A percentile compares a stretch with the other conserved stretches of the same genome.
phyloP scores from a whole-genome alignment of 2,113 vertebrate species.

The Taxidea taxus region DNA sequence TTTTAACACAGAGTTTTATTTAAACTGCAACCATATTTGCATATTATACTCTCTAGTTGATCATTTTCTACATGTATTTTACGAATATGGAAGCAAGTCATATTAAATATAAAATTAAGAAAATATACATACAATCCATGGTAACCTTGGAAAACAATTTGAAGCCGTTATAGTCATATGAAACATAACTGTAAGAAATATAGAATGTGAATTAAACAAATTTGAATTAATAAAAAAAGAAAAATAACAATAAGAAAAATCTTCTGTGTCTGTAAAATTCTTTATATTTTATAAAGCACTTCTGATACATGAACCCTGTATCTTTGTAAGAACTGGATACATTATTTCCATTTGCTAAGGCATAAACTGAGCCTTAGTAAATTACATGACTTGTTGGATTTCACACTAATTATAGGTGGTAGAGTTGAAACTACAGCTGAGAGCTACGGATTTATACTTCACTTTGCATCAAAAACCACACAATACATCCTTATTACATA shows the following conservation, averaged over 20 bases:
- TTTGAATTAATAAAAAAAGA: slow-evolving; percentile 11
- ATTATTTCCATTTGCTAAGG: not conserved
- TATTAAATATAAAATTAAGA: slow-evolving; percentile 12
- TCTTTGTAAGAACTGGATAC: not conserved
- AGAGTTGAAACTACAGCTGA: not conserved
- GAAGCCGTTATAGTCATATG: not conserved
- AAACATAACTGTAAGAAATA: not conserved
- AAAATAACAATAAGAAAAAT: not conserved
- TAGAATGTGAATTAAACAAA: not conserved
- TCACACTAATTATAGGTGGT: not conserved
- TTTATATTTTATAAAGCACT: not conserved
- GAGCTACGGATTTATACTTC: not conserved
- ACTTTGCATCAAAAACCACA: not conserved
- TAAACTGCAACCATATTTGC: not conserved
- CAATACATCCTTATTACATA: not conserved
- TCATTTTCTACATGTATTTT: not conserved
- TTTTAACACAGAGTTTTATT: not conserved
- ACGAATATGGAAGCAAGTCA: slow-evolving; percentile 1
- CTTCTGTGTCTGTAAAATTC: not conserved
- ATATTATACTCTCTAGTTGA: not conserved
- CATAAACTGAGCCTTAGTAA: not conserved
- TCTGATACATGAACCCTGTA: not conserved
- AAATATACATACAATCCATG: not conserved
- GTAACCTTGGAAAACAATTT: slow-evolving; percentile 35
- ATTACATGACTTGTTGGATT: not conserved